Conservation (phyloP, 2,888 invertebrate genomes). For the Ceriagrion tenellum region DNA sequence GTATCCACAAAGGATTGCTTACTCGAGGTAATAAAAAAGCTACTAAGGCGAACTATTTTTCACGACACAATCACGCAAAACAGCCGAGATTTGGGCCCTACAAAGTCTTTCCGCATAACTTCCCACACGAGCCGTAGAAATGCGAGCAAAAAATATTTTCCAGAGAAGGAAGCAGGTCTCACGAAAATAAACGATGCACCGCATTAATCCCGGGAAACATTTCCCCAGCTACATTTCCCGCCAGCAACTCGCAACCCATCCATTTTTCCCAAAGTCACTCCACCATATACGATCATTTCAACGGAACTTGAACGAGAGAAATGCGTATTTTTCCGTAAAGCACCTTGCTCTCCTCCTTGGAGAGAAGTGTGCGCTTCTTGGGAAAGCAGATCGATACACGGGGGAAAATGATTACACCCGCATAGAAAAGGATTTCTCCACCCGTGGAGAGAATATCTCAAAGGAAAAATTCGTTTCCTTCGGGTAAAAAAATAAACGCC, state of each 20-base stretch:
- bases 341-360: background rate
- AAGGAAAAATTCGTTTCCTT: background rate
- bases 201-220: constrained; percentile 10
- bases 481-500: background rate
- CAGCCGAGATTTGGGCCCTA: background rate
- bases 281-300: constrained; percentile 18
- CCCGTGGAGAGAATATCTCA: constrained; percentile 17
- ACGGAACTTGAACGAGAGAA: constrained; percentile 27
- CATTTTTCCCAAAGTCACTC: background rate
- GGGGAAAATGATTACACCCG: constrained; percentile 8
- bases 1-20: background rate
- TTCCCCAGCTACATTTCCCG: background rate
- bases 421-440: constrained; percentile 7
- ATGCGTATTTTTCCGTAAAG: background rate
- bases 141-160: background rate
- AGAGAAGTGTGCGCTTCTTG: background rate
- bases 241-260: background rate
- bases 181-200: constrained; percentile 21
- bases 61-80: background rate
- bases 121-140: background rate
- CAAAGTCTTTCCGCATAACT: background rate
- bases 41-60: background rate
- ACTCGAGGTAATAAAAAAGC: background rate
- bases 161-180: background rate
- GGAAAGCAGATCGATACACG: background rate